Conservation (phyloP, 1,140 invertebrate genomes). For the Helicoverpa zea region DNA sequence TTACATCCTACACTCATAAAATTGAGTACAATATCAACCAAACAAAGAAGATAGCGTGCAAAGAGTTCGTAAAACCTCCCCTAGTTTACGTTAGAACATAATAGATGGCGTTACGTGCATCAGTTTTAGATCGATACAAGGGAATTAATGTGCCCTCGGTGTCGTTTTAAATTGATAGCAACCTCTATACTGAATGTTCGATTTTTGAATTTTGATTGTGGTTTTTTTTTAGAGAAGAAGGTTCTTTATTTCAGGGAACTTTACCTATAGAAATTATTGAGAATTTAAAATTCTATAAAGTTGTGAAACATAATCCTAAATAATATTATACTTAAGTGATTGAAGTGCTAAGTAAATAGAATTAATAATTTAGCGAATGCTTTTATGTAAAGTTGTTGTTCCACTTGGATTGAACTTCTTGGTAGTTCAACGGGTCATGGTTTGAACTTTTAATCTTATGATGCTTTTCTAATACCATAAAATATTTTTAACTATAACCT, state of each 20-base stretch:
- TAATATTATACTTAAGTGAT: too few species aligned
- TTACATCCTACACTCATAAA: background rate
- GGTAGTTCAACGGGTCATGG: background rate
- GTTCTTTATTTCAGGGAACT: too few species aligned
- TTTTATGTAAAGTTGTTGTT: background rate
- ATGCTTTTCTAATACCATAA: background rate
- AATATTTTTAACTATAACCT: background rate
- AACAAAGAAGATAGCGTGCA: conserved; percentile 43
- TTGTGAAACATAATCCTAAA: too few species aligned
- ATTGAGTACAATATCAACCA: conserved; percentile 6
- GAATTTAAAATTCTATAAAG: too few species aligned
- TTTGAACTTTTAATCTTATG: background rate
- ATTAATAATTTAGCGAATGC: background rate
- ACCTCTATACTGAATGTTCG: background rate
- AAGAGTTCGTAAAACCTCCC: conserved; percentile 45
- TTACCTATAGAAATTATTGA: too few species aligned
- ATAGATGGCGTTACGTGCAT: conserved; percentile 68
- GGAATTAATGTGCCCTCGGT: conserved; percentile 22
- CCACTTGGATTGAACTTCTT: background rate
- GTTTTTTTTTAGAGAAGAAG: too few species aligned
- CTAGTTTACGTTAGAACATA: conserved; percentile 33
- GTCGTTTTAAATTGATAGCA: background rate
- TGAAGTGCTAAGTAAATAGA: too few species aligned
- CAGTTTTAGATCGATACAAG: conserved; percentile 39
- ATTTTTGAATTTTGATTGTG: background rate